A percentile compares a stretch with the other conserved stretches of the same genome.
phyloP scores from a whole-genome alignment of 2,888 invertebrate genomes.

The Amblyjoppa fuscipennis region DNA sequence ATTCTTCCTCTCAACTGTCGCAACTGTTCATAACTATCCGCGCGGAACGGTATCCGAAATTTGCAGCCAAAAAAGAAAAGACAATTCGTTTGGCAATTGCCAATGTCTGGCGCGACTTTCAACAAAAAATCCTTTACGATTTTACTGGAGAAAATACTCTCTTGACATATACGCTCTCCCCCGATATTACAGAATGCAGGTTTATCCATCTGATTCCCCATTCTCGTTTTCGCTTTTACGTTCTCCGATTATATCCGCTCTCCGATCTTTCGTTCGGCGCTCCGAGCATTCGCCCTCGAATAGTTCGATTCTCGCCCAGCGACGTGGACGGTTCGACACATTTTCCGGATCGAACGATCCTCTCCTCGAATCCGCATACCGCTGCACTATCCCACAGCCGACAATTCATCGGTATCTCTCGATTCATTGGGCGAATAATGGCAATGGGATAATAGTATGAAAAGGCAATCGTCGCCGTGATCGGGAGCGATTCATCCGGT shows the following conservation, averaged over 20 bases:
- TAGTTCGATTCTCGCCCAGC: neutral
- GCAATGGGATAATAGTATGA: neutral
- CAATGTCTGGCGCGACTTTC: neutral
- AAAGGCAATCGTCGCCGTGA: conserved; percentile 9
- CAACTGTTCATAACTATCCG: too few relatives aligned
- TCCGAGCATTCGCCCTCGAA: neutral
- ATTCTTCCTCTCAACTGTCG: too few relatives aligned
- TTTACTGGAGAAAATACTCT: too few relatives aligned
- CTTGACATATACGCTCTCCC: too few relatives aligned
- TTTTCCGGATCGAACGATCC: conserved; percentile 14
- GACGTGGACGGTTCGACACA: conserved; percentile 12
- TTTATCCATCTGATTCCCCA: neutral
- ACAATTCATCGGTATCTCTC: neutral
- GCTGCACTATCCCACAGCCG: neutral
- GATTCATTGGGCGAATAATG: neutral
- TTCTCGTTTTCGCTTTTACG: conserved; percentile 25
- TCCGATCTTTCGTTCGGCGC: neutral
- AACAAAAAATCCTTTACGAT: too few relatives aligned
- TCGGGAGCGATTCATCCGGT: neutral
- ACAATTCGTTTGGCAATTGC: neutral
- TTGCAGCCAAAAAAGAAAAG: too few relatives aligned
- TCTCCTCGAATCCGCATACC: neutral
- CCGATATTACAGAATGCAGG: too few relatives aligned
- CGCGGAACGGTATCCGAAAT: too few relatives aligned
- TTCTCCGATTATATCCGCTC: conserved; percentile 12